Evolutionary conservation across 2,888 invertebrate genomes (phyloP).

Genomic region (Amiota mariae): DNA sequence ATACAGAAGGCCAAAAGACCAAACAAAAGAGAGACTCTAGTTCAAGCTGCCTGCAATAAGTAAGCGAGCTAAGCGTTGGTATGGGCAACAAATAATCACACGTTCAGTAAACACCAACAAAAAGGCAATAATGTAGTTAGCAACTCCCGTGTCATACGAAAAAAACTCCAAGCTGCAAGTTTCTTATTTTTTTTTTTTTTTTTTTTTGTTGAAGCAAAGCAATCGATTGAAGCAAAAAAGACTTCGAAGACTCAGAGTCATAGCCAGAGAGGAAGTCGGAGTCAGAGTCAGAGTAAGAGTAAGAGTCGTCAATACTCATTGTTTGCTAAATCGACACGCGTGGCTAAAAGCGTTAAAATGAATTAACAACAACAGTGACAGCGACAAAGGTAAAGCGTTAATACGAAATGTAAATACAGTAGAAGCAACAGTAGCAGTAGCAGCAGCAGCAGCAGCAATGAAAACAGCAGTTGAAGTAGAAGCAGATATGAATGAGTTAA

Average conservation of each 20-base stretch:
- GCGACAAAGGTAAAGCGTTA: constrained; percentile 10
- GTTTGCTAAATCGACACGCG: constrained; percentile 28
- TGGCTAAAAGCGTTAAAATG: constrained; percentile 20
- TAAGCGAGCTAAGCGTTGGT: too few relatives aligned
- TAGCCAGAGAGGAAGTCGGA: neutral
- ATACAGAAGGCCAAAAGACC: neutral
- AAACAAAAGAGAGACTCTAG: too few relatives aligned
- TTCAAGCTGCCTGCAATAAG: too few relatives aligned
- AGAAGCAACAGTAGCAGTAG: too few relatives aligned
- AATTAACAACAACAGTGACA: constrained; percentile 16
- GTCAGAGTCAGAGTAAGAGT: neutral
- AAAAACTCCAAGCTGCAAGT: too few relatives aligned
- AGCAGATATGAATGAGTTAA: constrained; percentile 10
- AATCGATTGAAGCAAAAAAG: neutral
- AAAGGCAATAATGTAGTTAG: too few relatives aligned
- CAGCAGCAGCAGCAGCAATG: too few relatives aligned
- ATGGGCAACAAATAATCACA: too few relatives aligned
- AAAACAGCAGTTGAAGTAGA: too few relatives aligned
- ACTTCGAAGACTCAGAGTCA: neutral
- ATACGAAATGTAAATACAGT: constrained; percentile 26
- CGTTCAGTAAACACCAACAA: too few relatives aligned
- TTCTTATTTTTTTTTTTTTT: too few relatives aligned
- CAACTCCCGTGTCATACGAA: too few relatives aligned
- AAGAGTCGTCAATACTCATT: neutral
- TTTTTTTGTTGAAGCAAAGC: neutral